phyloP scores from a whole-genome alignment of 2,888 invertebrate genomes.

The Hyposoter didymator region DNA sequence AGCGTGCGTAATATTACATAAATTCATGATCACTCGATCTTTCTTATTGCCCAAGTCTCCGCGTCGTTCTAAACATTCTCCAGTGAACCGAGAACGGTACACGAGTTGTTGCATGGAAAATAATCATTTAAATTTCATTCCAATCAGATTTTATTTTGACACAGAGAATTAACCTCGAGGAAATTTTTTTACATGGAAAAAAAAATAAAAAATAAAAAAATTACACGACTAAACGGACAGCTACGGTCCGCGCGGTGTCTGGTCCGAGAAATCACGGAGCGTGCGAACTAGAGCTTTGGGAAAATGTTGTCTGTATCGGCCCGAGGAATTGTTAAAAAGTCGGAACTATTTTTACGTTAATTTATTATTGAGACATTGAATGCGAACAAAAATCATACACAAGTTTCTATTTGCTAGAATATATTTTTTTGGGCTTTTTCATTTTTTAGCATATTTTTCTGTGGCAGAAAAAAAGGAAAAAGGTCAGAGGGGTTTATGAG shows the following conservation, averaged over 20 bases:
- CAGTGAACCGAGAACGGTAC: slow-evolving; percentile 13
- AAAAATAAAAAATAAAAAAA: too few species aligned
- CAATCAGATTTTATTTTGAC: neutral
- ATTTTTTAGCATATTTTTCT: slow-evolving; percentile 1
- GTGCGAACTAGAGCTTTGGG: too few species aligned
- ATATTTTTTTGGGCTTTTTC: neutral
- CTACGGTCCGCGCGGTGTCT: too few species aligned
- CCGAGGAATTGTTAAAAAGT: too few species aligned
- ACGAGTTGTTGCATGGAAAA: neutral
- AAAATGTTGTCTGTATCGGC: too few species aligned
- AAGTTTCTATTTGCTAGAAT: neutral
- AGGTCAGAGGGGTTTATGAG: slow-evolving; percentile 11
- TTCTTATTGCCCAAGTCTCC: neutral
- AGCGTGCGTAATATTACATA: slow-evolving; percentile 49
- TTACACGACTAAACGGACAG: too few species aligned
- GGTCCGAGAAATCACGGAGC: too few species aligned
- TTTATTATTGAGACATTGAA: slow-evolving; percentile 15
- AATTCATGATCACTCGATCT: slow-evolving; percentile 25
- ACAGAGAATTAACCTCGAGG: neutral
- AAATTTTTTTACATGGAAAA: too few species aligned
- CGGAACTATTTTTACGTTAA: neutral
- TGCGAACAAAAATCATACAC: slow-evolving; percentile 27
- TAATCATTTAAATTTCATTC: neutral
- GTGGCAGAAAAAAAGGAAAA: neutral
- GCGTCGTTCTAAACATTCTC: neutral